Evolutionary conservation across 1,140 invertebrate genomes (phyloP).

Genomic region (Trissolcus basalis): DNA sequence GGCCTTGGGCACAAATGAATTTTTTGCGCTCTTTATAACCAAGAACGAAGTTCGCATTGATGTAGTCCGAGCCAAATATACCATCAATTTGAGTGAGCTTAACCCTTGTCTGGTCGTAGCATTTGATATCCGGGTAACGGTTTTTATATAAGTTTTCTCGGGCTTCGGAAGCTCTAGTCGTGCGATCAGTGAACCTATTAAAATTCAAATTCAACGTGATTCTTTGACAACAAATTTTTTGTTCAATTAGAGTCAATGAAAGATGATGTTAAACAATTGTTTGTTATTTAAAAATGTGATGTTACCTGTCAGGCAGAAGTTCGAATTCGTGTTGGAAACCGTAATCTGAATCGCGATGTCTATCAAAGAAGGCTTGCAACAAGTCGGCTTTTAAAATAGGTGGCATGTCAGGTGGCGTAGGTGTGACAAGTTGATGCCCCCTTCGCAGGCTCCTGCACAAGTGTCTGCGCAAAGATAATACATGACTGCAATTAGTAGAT

Average conservation of each 20-base stretch:
- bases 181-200: conserved; percentile 85
- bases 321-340: conserved; percentile 93
- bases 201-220: background rate
- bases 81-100: conserved; percentile 86
- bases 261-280: too few relatives aligned
- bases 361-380: conserved; percentile 84
- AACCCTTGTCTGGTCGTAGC: conserved; percentile 94
- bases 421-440: conserved; percentile 80
- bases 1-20: conserved; percentile 95
- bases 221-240: background rate
- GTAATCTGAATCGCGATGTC: conserved; percentile 90
- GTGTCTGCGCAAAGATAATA: conserved; percentile 70
- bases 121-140: conserved; percentile 92
- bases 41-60: conserved; percentile 94
- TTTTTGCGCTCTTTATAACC: conserved; percentile 95
- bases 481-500: conserved; percentile 40
- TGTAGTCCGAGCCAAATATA: conserved; percentile 89
- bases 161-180: conserved; percentile 88
- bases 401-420: conserved; percentile 87
- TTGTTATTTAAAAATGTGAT: too few relatives aligned
- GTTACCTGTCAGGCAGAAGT: conserved; percentile 86
- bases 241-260: too few relatives aligned
- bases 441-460: conserved; percentile 80
- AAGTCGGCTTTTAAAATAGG: conserved; percentile 85
- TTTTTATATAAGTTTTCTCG: conserved; percentile 93